Percentiles rank a stretch among this genome's conserved stretches.
These are phyloP conservation scores for Erpobdella octoculata DNA, from an alignment of 2,888 invertebrate species.

Conservation along the genomic window DNA sequence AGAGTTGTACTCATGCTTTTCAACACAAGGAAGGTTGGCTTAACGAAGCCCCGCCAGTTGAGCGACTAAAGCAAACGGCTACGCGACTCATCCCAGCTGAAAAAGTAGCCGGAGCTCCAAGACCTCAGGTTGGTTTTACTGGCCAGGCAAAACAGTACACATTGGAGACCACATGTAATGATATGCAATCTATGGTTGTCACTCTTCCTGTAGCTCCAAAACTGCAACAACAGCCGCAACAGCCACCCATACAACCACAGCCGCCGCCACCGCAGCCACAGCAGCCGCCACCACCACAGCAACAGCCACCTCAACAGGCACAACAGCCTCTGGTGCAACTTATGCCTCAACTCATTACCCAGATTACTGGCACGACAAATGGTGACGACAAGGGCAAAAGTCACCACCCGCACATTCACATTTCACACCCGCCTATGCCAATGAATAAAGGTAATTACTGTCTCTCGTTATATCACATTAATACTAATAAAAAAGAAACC, in stretches of 20 bases:
- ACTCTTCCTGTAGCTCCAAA: background rate
- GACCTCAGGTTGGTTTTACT: background rate
- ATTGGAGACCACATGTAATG: background rate
- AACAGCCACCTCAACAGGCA: background rate
- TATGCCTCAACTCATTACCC: background rate
- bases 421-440: too few species aligned
- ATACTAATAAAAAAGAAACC: too few species aligned
- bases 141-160: slow-evolving; percentile 2
- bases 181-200: background rate
- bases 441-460: too few species aligned
- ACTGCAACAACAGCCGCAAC: background rate
- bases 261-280: background rate
- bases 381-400: too few species aligned
- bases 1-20: slow-evolving; percentile 97
- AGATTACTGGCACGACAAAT: too few species aligned
- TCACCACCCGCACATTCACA: too few species aligned
- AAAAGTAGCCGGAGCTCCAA: background rate
- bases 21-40: slow-evolving; percentile 58
- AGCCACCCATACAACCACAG: background rate
- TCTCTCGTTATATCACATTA: too few species aligned
- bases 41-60: slow-evolving; percentile 32
- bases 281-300: background rate
- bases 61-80: background rate
- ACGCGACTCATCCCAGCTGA: slow-evolving; percentile 11
- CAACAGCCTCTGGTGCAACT: background rate